phyloP scores from a whole-genome alignment of 30 jellyfish, hydroid and myxozoan species.

The Hydractinia echinata region DNA sequence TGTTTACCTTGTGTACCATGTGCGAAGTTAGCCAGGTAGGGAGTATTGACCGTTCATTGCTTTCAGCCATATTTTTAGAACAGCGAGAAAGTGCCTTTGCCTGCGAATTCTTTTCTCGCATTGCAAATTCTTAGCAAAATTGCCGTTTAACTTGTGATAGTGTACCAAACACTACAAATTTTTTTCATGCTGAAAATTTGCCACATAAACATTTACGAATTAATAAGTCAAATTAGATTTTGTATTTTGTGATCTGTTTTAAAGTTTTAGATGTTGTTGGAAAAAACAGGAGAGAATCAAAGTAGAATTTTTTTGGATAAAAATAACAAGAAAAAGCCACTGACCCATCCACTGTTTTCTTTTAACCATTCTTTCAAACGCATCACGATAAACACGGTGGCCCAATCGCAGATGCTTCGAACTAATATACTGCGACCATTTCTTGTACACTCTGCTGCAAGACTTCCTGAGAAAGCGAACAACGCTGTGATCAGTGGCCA shows the following conservation, averaged over 20 bases:
- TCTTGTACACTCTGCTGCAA: slow-evolving; percentile 33
- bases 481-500: slow-evolving; percentile 35
- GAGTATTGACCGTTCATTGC: too few relatives aligned
- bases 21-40: too few relatives aligned
- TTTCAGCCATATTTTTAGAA: too few relatives aligned
- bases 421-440: slow-evolving; percentile 36
- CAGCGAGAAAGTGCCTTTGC: too few relatives aligned
- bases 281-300: not conserved
- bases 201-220: not conserved
- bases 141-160: too few relatives aligned
- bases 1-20: too few relatives aligned
- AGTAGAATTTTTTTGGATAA: not conserved
- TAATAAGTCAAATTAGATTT: not conserved
- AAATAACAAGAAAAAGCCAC: not conserved
- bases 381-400: slow-evolving; percentile 26
- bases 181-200: not conserved
- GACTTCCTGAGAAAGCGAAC: slow-evolving; percentile 31
- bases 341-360: slow-evolving; percentile 31
- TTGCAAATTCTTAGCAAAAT: too few relatives aligned
- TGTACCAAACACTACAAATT: too few relatives aligned
- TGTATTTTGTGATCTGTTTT: not conserved
- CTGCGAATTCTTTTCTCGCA: too few relatives aligned
- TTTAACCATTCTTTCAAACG: slow-evolving; percentile 27
- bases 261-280: not conserved
- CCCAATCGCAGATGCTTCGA: slow-evolving; percentile 40